phyloP scores from a whole-genome alignment of 2,797 vertebrate genomes.

The Sorex maritimensis region DNA sequence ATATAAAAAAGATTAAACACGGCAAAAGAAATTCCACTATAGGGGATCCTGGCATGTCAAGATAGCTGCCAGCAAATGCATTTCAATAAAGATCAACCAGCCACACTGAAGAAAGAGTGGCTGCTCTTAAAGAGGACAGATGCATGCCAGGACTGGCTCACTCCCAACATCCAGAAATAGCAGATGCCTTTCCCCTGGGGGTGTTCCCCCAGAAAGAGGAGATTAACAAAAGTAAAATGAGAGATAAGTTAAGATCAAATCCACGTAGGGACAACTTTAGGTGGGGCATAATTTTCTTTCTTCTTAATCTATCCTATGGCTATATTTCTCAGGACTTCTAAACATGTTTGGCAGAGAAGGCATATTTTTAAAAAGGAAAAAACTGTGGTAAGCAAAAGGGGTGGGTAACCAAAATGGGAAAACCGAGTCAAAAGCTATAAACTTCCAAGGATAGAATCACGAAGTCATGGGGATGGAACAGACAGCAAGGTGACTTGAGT shows the following conservation, averaged over 20 bases:
- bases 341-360: not conserved
- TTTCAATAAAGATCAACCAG: not conserved
- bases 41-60: not conserved
- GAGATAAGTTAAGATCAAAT: not conserved
- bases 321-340: not conserved
- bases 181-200: not conserved
- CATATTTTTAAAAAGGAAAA: not conserved
- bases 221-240: conserved; percentile 3
- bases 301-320: not conserved
- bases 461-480: no score
- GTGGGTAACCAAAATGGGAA: no score
- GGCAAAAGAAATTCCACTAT: not conserved
- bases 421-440: no score
- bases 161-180: not conserved
- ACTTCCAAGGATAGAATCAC: no score
- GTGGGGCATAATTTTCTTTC: not conserved
- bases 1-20: not conserved
- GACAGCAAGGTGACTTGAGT: no score
- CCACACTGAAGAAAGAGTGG: not conserved
- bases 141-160: not conserved
- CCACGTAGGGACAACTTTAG: not conserved
- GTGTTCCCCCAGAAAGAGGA: not conserved
- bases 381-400: not conserved
- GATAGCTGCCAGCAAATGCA: not conserved
- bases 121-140: not conserved